Conservation (phyloP, 2,888 invertebrate species). For the Conops quadrifasciatus region DNA sequence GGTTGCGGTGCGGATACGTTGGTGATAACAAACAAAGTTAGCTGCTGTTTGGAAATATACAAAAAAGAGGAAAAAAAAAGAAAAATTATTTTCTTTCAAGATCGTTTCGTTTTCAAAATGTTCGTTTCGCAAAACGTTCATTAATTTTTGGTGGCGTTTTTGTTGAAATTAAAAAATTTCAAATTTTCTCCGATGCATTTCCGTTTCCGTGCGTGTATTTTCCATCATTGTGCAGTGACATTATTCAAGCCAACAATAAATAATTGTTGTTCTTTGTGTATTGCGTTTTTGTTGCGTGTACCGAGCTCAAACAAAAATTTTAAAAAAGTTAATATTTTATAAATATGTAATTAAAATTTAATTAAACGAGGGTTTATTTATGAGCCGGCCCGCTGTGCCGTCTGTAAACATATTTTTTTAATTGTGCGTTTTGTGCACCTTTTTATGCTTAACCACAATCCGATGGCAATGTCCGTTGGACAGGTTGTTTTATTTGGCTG, state of each 20-base stretch:
- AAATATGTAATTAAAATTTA: too few relatives aligned
- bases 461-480: too few relatives aligned
- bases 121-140: not conserved
- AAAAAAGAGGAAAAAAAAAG: slow-evolving; percentile 15
- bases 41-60: slow-evolving; percentile 3
- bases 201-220: slow-evolving; percentile 31
- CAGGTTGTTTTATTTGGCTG: too few relatives aligned
- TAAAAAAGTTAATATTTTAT: too few relatives aligned
- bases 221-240: slow-evolving; percentile 9
- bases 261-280: not conserved
- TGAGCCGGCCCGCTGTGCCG: not conserved
- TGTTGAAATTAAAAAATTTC: not conserved
- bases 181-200: slow-evolving; percentile 36
- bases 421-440: slow-evolving; percentile 10
- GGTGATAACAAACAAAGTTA: slow-evolving; percentile 21
- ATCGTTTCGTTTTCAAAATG: not conserved
- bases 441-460: not conserved
- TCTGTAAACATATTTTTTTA: not conserved
- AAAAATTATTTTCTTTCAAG: not conserved
- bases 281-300: not conserved
- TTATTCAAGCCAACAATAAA: slow-evolving; percentile 16
- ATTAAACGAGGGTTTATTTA: slow-evolving; percentile 9
- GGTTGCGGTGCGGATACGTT: slow-evolving; percentile 13
- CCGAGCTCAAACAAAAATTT: not conserved
- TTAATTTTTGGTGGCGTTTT: not conserved